Base-by-base conservation (phyloP, 1,140 invertebrate genomes). In the Parasteatoda tepidariorum region DNA sequence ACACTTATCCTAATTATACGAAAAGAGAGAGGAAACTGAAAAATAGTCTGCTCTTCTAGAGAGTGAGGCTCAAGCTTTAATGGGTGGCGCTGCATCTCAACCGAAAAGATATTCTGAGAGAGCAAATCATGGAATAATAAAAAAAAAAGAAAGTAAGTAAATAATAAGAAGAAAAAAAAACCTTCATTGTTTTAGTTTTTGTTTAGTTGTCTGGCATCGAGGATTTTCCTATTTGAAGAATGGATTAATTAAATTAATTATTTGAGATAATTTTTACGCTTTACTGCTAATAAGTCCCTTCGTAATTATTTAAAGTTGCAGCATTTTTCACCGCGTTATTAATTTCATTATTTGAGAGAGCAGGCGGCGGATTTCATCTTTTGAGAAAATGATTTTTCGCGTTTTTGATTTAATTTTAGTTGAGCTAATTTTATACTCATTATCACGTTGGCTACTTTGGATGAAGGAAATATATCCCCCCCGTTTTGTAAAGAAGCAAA, bases 211-310 rank as follows among this genome's bases (percentile, higher is more conserved):
- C 54, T 26, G 7, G 28, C 38, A 31, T 30, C 70, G 70, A n/a
- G 30, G 18, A 55, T 41, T 62, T 59, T 41, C 34, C 54, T 66
- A 66, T 66, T 61, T 41, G 11, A 24, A 59, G 41, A 68, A 79
- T 31, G 76, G 64, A 57, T 68, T 79, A 79, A 79, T 68, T 79
- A 79, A 79, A 79, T 79, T 79, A 79, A 79, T 79, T 79, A 79
- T 38, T 57, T 68, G 34, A 79, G 64, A 79, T 78, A 66, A 78
- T 38, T 57, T 68, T 54, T 28, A 55, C 30, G 62, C 41, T 68
- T 26, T 59, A 79, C 62, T 67, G 76, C 76, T 79, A 79, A 79
- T 79, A 79, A 79, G 41, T 67, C 41, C 18, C 59, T 59, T 28
- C 13, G 48, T 11, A 61, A 79, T 79, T 79, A 57, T 59, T 68